These are phyloP conservation scores for Myrmecobius fasciatus DNA, from an alignment of 2,113 vertebrate genomes.

Conservation along the genomic window DNA sequence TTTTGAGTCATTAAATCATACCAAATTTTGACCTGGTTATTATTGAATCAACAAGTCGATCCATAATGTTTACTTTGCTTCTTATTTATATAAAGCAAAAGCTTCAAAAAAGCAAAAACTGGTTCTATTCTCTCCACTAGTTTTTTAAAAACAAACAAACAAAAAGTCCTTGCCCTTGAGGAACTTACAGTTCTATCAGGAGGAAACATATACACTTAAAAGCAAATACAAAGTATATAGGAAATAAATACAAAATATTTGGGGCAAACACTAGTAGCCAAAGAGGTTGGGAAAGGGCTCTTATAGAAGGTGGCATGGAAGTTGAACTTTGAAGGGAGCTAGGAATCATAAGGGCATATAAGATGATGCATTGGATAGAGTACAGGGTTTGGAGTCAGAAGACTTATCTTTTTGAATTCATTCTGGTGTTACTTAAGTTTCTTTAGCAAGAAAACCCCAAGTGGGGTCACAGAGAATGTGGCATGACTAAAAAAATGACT, in stretches of 20 bases:
- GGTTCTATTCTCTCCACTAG: not conserved
- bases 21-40: not conserved
- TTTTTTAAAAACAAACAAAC: not conserved
- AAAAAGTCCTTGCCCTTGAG: not conserved
- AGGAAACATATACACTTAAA: too few species aligned
- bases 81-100: not conserved
- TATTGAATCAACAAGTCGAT: not conserved
- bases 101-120: too few species aligned
- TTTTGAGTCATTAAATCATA: not conserved
- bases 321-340: too few species aligned
- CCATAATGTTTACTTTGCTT: not conserved
- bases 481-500: too few species aligned
- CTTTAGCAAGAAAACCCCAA: not conserved
- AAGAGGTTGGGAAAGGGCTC: too few species aligned
- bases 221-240: too few species aligned
- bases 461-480: too few species aligned
- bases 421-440: not conserved
- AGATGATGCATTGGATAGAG: too few species aligned
- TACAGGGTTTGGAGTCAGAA: not conserved
- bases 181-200: not conserved
- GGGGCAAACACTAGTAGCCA: too few species aligned
- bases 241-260: too few species aligned
- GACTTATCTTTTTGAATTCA: not conserved
- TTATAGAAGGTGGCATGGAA: too few species aligned
- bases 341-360: too few species aligned